Evolutionary conservation across 2,113 vertebrate species (phyloP).

Genomic region (Carassius auratus): DNA sequence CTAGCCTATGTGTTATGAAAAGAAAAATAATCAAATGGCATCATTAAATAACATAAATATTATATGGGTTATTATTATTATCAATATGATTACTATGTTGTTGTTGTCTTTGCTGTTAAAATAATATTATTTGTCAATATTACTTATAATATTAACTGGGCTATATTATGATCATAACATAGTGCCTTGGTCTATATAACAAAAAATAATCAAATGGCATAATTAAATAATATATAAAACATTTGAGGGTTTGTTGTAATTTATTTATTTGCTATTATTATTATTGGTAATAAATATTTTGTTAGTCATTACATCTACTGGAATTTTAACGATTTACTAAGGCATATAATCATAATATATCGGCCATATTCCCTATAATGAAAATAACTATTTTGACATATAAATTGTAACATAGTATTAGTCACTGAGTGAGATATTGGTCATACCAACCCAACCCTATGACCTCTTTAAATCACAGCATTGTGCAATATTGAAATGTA

Average conservation of each 20-base stretch:
- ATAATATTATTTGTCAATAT: neutral
- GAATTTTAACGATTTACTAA: no score
- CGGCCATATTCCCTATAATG: neutral
- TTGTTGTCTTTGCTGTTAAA: neutral
- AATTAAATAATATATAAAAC: neutral
- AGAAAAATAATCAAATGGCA: no score
- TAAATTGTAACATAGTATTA: neutral
- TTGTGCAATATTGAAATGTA: constrained; percentile 25
- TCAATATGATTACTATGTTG: neutral
- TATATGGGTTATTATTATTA: neutral
- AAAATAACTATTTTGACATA: neutral
- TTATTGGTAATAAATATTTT: no score
- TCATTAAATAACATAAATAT: no score
- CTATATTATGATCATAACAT: neutral
- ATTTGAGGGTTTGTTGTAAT: neutral
- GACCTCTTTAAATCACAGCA: neutral
- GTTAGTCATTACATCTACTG: no score
- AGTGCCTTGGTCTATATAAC: neutral
- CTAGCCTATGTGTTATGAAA: no score
- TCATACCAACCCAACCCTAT: neutral
- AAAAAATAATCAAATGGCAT: neutral
- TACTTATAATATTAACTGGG: neutral
- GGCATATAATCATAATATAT: neutral
- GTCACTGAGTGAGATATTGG: neutral
- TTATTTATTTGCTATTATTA: no score